Base-by-base conservation (phyloP, 2,113 vertebrate genomes). In the Nothocercus julius region DNA sequence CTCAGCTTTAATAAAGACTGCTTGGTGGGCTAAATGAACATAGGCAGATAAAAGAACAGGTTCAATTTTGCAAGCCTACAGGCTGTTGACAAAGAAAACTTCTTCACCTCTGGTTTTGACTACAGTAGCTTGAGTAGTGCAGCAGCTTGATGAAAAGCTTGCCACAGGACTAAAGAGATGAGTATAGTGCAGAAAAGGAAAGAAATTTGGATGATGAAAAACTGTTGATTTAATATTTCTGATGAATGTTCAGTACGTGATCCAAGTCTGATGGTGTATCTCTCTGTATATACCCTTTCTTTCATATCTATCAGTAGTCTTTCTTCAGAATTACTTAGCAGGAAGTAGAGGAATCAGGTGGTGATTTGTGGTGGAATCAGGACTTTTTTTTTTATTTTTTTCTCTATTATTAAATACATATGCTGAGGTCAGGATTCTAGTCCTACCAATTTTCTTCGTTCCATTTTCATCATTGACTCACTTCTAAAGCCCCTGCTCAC, bases 11-110 rank as follows among this genome's bases (percentile, higher is more conserved):
- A 98, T 98, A 98, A 98, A 98, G 98, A 98, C 98, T 98, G 97
- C 98, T 98, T 98, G 98, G 98, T 98, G 98, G 96, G 98, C 98
- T 98, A 98, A 98, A 98, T 98, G 98, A 98, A 97, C 98, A 98
- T 96, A 98, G 97, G 97, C 98, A 98, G 98, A 98, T 98, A 98
- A 98, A 98, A 98, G 98, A 98, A 97, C 97, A 98, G 98, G 98
- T 98, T 98, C 98, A 98, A 98, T 98, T 98, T 98, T 98, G 97
- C 81, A 84, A 98, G 98, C 97, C 98, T 98, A 98, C 97, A 97
- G 98, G 98, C 98, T 98, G 97, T 98, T 97, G 97, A 98, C 95
- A 96, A 97, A 96, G 93, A 97, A 97, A 98, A 97, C 96, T 97
- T 97, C 82, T 96, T 98, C 96, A 98, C 98, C 98, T 98, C 97